Percentiles rank a stretch among this genome's conserved stretches.
phyloP scores from a whole-genome alignment of 2,797 vertebrate genomes.

The Fratercula arctica region DNA sequence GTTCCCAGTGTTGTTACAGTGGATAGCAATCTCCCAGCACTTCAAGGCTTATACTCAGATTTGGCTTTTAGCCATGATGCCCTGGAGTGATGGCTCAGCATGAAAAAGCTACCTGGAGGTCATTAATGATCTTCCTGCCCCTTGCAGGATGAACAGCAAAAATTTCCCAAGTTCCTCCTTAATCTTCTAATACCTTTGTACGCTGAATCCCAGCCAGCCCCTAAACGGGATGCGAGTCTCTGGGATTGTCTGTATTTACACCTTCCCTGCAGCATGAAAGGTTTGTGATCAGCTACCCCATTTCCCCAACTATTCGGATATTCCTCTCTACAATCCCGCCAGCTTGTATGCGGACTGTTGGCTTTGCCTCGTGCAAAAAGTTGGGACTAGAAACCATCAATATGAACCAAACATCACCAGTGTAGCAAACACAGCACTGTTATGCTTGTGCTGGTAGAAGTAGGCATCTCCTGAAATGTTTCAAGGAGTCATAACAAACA shows the following conservation, averaged over 20 bases:
- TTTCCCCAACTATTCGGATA: neutral
- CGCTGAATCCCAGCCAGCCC: neutral
- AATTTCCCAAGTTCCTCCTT: neutral
- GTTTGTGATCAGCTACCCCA: neutral
- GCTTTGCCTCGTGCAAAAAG: neutral
- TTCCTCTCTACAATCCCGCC: neutral
- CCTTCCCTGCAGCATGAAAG: neutral
- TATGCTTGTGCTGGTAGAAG: neutral
- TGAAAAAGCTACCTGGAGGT: neutral
- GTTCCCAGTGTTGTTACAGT: neutral
- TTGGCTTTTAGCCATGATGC: neutral
- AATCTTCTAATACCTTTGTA: neutral
- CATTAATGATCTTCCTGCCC: neutral
- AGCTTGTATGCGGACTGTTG: neutral
- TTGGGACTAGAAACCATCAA: neutral
- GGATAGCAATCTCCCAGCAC: conserved; percentile 27
- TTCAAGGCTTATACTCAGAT: neutral
- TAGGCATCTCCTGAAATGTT: neutral
- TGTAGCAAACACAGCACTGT: neutral
- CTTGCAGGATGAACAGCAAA: neutral
- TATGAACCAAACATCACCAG: neutral
- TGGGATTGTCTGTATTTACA: neutral
- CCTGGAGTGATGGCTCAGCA: conserved; percentile 1
- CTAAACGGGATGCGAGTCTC: neutral
- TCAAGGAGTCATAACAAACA: conserved; percentile 3